Conservation (phyloP, 1,140 invertebrate genomes). For the Pachypsylla venusta region DNA sequence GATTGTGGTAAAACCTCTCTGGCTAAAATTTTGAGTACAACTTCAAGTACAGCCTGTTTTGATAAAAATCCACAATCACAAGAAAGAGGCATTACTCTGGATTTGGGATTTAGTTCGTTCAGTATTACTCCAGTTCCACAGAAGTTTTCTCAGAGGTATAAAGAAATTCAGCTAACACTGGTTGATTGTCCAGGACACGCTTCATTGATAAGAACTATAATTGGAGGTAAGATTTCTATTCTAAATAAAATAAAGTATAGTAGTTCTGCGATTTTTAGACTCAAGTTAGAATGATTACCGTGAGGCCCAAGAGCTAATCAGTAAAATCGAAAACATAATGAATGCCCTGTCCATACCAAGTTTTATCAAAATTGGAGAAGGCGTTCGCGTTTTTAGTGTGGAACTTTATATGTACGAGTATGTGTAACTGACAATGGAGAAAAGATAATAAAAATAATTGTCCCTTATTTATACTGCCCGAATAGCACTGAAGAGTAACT, state of each 20-base stretch:
- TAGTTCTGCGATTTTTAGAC: too few species aligned
- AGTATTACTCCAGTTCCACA: conserved; percentile 69
- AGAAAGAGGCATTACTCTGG: conserved; percentile 87
- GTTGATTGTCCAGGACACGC: conserved; percentile 86
- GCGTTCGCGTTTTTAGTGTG: too few species aligned
- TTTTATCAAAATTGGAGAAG: too few species aligned
- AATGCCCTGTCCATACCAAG: too few species aligned
- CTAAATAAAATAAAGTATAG: not conserved
- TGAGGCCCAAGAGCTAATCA: too few species aligned
- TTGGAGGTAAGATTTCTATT: conserved; percentile 9
- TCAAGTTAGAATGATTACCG: too few species aligned
- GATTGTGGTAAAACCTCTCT: conserved; percentile 96
- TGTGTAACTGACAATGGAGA: too few species aligned
- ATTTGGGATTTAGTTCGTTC: conserved; percentile 52
- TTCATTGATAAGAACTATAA: conserved; percentile 55
- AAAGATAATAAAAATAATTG: too few species aligned
- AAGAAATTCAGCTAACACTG: conserved; percentile 73
- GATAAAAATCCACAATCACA: conserved; percentile 88
- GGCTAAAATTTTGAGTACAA: conserved; percentile 87
- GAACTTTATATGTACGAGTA: too few species aligned
- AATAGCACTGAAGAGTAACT: too few species aligned
- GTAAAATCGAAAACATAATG: too few species aligned
- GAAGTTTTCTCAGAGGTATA: conserved; percentile 13
- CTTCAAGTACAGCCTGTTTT: conserved; percentile 59
- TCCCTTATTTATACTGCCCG: too few species aligned